phyloP scores from a whole-genome alignment of 1,140 invertebrate genomes.

The Drosophila kikkawai region DNA sequence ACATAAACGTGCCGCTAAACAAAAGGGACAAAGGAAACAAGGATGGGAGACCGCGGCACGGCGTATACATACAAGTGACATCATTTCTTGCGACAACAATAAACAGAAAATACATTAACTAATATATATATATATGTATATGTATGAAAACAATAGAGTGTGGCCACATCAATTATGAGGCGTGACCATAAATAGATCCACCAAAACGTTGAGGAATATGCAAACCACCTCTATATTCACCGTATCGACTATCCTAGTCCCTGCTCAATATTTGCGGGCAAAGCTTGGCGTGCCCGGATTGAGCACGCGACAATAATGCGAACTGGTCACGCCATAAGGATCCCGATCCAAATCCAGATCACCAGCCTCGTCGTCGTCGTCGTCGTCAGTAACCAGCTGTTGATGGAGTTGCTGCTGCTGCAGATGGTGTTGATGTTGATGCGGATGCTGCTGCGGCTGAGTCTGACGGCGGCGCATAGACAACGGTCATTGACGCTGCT shows the following conservation, averaged over 20 bases:
- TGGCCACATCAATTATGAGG: conserved; percentile 62
- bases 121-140: conserved; percentile 22
- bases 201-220: conserved; percentile 35
- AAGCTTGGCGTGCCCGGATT: conserved; percentile 81
- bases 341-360: conserved; percentile 45
- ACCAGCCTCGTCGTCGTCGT: conserved; percentile 42
- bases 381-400: conserved; percentile 38
- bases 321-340: conserved; percentile 81
- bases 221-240: conserved; percentile 14
- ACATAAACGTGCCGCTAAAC: conserved; percentile 42
- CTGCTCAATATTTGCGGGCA: conserved; percentile 77
- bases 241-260: conserved; percentile 28
- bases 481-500: conserved; percentile 79
- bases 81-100: conserved; percentile 64
- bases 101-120: conserved; percentile 52
- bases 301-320: conserved; percentile 84
- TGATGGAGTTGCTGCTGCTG: conserved; percentile 36
- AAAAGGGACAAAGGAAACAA: conserved; percentile 21
- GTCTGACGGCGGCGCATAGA: conserved; percentile 76
- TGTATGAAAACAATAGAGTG: conserved; percentile 22
- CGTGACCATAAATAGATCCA: conserved; percentile 60
- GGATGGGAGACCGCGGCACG: conserved; percentile 8
- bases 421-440: conserved; percentile 26
- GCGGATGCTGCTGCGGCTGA: conserved; percentile 44
- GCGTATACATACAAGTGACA: conserved; percentile 59